These are phyloP conservation scores for Festucalex cinctus DNA, from an alignment of 2,113 vertebrate genomes.

Conservation along the genomic window DNA sequence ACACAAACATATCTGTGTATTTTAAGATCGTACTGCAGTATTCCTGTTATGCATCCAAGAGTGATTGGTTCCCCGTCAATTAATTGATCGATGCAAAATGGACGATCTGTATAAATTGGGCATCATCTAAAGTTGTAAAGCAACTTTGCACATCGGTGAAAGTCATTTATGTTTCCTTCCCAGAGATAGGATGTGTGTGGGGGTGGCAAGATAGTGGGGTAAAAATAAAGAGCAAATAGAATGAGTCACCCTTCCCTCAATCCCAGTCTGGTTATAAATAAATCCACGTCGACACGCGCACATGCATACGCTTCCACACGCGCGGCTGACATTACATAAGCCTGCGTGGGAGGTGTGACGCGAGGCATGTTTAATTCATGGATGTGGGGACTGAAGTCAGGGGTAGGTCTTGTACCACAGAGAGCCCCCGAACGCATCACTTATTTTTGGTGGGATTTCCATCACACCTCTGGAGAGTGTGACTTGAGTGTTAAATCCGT, in stretches of 20 bases:
- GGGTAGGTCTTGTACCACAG: constrained; percentile 23
- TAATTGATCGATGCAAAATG: too few relatives aligned
- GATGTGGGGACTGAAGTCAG: constrained; percentile 41
- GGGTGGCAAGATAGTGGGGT: constrained; percentile 43
- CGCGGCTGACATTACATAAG: constrained; percentile 65
- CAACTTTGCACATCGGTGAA: constrained; percentile 32
- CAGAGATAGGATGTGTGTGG: constrained; percentile 30
- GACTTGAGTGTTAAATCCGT: not conserved
- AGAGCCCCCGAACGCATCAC: constrained; percentile 6
- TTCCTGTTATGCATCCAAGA: too few relatives aligned
- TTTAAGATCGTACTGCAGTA: too few relatives aligned
- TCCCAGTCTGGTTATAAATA: constrained; percentile 68
- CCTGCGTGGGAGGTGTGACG: constrained; percentile 58
- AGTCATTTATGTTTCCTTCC: constrained; percentile 21
- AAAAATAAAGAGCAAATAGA: constrained; percentile 65
- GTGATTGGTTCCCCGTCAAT: too few relatives aligned
- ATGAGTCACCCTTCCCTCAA: constrained; percentile 69
- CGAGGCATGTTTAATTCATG: constrained; percentile 62
- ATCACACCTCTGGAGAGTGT: not conserved
- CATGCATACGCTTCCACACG: constrained; percentile 46
- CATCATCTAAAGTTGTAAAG: not conserved
- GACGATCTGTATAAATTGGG: not conserved
- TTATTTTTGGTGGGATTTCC: constrained; percentile 14
- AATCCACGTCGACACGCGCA: constrained; percentile 41
- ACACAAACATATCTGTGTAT: too few relatives aligned